phyloP scores from a whole-genome alignment of 2,797 vertebrate species.

The Sebastes trivittatus region DNA sequence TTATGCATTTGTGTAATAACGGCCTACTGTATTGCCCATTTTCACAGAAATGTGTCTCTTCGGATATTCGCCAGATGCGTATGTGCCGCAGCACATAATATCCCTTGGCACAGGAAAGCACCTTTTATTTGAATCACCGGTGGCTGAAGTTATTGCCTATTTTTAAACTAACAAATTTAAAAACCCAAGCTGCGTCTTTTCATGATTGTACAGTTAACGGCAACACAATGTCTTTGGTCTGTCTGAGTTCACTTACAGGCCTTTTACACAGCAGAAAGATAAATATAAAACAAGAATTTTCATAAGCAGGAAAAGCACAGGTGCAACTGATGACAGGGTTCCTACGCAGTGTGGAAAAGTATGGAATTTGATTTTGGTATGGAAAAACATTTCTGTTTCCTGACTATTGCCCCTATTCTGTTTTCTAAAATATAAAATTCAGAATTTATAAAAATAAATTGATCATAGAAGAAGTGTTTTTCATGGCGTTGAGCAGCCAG shows the following conservation, averaged over 20 bases:
- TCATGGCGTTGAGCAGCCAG: no score
- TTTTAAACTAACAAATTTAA: conserved; percentile 38
- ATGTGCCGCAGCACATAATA: conserved; percentile 47
- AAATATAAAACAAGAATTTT: background rate
- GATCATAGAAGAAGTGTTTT: no score
- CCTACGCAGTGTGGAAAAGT: no score
- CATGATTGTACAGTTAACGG: background rate
- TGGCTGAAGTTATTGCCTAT: conserved; percentile 22
- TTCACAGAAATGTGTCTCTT: conserved; percentile 56
- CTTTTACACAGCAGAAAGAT: background rate
- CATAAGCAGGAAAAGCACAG: background rate
- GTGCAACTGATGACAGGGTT: no score
- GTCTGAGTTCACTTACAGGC: background rate
- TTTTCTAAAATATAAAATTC: no score
- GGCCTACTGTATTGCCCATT: conserved; percentile 64
- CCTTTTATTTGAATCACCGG: conserved; percentile 27
- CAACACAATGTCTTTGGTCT: background rate
- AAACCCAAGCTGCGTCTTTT: conserved; percentile 4
- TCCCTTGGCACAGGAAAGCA: conserved; percentile 51
- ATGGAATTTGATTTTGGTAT: no score
- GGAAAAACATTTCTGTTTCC: no score
- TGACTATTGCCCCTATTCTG: no score
- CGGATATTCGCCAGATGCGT: conserved; percentile 63
- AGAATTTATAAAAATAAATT: no score
- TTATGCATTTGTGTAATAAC: conserved; percentile 67